A percentile compares a stretch with the other conserved stretches of the same genome.
Conservation (phyloP, 2,888 invertebrate genomes). For the Apamea sordens region DNA sequence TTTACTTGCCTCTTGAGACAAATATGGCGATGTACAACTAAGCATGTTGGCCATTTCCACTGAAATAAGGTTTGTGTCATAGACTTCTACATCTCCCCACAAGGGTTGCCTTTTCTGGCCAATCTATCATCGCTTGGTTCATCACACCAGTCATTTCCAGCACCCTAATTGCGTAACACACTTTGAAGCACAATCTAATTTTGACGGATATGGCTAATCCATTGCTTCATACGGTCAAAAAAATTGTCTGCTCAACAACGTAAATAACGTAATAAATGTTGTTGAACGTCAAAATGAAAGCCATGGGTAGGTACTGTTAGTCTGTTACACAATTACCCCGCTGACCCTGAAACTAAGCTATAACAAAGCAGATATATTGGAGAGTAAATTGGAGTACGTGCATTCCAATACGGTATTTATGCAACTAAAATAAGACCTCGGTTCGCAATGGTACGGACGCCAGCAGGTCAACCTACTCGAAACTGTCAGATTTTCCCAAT, state of each 20-base stretch:
- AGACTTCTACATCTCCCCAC: not conserved
- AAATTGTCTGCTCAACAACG: not conserved
- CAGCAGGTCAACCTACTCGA: too few species aligned
- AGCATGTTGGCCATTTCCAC: not conserved
- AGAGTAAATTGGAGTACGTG: not conserved
- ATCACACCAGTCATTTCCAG: not conserved
- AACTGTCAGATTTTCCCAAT: too few species aligned
- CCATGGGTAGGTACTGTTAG: not conserved
- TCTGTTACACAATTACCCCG: not conserved
- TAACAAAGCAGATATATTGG: not conserved
- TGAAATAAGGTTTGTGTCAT: not conserved
- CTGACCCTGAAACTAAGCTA: not conserved
- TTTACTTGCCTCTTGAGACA: not conserved
- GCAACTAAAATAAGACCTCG: not conserved
- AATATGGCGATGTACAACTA: not conserved
- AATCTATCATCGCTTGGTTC: not conserved
- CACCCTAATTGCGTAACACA: too few species aligned
- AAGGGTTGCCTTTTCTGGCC: not conserved
- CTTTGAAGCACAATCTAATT: too few species aligned
- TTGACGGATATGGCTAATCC: not conserved
- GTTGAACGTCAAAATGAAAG: too few species aligned
- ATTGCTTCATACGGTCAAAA: not conserved
- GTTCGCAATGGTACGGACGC: not conserved
- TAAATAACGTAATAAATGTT: too few species aligned
- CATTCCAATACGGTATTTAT: not conserved